These are phyloP conservation scores for Nesoenas mayeri DNA, from an alignment of 2,113 vertebrate genomes.

Conservation along the genomic window DNA sequence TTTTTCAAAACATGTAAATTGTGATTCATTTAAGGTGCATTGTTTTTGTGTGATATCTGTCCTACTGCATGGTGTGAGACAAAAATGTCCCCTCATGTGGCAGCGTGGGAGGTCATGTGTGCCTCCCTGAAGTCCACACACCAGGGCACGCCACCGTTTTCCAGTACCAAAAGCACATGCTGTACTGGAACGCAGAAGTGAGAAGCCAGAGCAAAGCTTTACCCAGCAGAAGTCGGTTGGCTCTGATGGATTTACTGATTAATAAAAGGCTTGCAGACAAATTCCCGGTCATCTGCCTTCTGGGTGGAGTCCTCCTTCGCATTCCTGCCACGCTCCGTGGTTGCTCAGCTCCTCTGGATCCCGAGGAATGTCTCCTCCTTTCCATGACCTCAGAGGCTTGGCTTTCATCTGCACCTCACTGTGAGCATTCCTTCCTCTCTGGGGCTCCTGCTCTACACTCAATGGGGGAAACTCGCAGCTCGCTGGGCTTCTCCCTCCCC, in stretches of 20 bases:
- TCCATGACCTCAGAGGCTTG: constrained; percentile 26
- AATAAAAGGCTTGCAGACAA: constrained; percentile 14
- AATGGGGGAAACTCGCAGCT: background rate
- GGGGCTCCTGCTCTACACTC: background rate
- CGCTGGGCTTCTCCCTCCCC: background rate
- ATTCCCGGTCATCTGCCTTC: background rate
- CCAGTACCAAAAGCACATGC: background rate
- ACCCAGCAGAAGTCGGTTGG: background rate
- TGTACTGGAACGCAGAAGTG: background rate
- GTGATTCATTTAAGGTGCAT: background rate
- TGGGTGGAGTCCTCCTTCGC: constrained; percentile 24
- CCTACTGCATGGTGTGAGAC: background rate
- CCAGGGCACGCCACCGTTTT: background rate
- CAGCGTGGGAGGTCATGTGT: background rate
- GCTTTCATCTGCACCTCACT: background rate
- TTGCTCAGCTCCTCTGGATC: background rate
- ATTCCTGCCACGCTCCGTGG: constrained; percentile 29
- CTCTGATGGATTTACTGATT: background rate
- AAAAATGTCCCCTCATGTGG: background rate
- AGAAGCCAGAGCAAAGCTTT: background rate
- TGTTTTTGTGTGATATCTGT: background rate
- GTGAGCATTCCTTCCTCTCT: background rate
- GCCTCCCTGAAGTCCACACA: background rate
- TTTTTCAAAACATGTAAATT: background rate
- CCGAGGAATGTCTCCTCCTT: constrained; percentile 35